phyloP scores from a whole-genome alignment of 2,888 invertebrate genomes.

The Anagyrus pseudococci region DNA sequence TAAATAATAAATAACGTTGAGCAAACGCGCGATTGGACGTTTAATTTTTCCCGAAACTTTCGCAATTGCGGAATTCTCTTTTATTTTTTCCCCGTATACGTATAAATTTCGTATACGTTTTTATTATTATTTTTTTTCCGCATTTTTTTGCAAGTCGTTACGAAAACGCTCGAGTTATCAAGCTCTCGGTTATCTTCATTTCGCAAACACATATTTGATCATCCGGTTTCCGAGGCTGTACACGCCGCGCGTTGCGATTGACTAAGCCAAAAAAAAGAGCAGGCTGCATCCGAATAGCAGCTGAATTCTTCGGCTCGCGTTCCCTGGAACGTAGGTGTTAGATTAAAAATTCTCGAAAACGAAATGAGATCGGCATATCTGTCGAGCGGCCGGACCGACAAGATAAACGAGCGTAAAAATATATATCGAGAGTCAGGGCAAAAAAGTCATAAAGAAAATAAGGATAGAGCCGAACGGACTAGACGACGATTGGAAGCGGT shows the following conservation, averaged over 20 bases:
- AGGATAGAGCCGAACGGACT: background rate
- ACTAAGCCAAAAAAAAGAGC: conserved; percentile 5
- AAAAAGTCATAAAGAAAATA: no score
- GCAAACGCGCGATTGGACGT: no score
- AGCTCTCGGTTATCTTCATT: no score
- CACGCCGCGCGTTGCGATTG: no score
- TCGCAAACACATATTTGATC: no score
- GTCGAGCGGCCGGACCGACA: background rate
- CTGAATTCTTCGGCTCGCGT: background rate
- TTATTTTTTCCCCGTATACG: background rate
- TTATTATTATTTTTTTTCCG: conserved; percentile 3
- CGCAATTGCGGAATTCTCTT: no score
- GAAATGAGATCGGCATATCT: conserved; percentile 20
- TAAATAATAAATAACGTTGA: no score
- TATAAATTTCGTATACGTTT: background rate
- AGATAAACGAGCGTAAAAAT: conserved; percentile 2
- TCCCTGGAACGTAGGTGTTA: conserved; percentile 21
- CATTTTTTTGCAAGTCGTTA: no score
- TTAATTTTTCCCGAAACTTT: background rate
- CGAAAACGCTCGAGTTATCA: no score
- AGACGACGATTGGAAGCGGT: no score
- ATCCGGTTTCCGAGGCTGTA: background rate
- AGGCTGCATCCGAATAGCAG: background rate
- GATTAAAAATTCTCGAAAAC: conserved; percentile 30
- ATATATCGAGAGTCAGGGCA: background rate